Evolutionary conservation across 2,888 invertebrate genomes (phyloP).

Genomic region (Metalampra italica): DNA sequence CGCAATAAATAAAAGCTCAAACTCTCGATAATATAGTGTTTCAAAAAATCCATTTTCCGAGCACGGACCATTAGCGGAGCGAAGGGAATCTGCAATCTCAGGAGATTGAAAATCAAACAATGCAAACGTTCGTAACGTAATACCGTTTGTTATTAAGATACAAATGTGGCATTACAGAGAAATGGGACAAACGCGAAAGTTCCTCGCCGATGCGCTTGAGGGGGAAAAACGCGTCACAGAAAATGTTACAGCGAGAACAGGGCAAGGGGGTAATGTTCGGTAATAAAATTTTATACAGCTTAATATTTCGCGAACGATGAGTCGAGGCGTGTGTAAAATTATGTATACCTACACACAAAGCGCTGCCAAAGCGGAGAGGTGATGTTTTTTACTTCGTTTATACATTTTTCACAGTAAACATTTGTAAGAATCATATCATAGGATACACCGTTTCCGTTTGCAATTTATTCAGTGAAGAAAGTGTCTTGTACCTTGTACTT

Average conservation of each 20-base stretch:
- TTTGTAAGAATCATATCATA: neutral
- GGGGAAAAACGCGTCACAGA: constrained; percentile 52
- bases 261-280: constrained; percentile 63
- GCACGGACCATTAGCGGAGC: constrained; percentile 53
- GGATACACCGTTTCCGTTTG: neutral
- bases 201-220: constrained; percentile 24
- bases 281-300: constrained; percentile 77
- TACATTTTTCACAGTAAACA: constrained; percentile 4
- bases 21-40: constrained; percentile 43
- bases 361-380: constrained; percentile 27
- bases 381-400: constrained; percentile 32
- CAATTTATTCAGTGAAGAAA: neutral
- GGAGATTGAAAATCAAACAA: constrained; percentile 72
- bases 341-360: constrained; percentile 53
- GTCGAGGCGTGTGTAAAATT: constrained; percentile 71
- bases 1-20: constrained; percentile 44
- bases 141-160: constrained; percentile 71
- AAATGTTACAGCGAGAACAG: constrained; percentile 66
- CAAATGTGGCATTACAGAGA: constrained; percentile 70
- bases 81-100: constrained; percentile 58
- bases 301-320: constrained; percentile 74
- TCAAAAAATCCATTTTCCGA: constrained; percentile 49
- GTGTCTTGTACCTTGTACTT: too few species aligned
- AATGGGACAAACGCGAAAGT: constrained; percentile 54
- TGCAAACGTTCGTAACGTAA: constrained; percentile 60